Evolutionary conservation across 2,888 invertebrate genomes (phyloP), one percentile per base, ranked within the genome.

Genomic region (Chrysodeixis includens): DNA sequence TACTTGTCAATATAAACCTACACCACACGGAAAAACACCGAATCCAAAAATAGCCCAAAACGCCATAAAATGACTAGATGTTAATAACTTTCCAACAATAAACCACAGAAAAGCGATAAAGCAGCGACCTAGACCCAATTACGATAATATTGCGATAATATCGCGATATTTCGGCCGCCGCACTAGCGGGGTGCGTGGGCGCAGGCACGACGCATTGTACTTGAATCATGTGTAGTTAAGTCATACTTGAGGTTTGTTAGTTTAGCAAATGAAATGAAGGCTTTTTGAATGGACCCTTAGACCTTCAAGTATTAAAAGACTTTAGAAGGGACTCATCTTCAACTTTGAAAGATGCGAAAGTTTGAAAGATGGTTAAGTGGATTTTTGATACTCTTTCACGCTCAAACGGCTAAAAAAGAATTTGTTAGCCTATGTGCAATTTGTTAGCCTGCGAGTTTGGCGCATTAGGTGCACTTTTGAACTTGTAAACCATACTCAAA

Each of bases 161-260:
- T 49, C 46, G 46, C 20, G 20, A 49, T 49, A 49, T 49, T 49
- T 49, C 46, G 46, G 46, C 20, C 46, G 16, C n/a, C 44, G 16
- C 35, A 12, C 12, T 44, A 44, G 46, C 9, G 46, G 20, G 46
- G 20, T 49, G 20, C 46, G 46, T 49, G 46, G 46, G 46, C 46
- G 46, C 1, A 16, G 18, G 9, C 46, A 49, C 16, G 44, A 16
- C 10, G 46, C 46, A 20, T 49, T 20, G 46, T 49, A 49, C 46
- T 49, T 20, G 46, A 18, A 44, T 44, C 1, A n/a, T 3, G n/a
- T n/a, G n/a, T 44, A 8, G 18, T 49, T 49, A 20, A 49, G 46
- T 49, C 18, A 49, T 49, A 49, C 18, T 18, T 20, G 9, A 18
- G 46, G 18, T 5, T 20, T 20, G 20, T 49, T 10, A 20, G 46